These are phyloP conservation scores for Setophaga kirtlandii DNA, from an alignment of 2,113 vertebrate species.

Conservation along the genomic window DNA sequence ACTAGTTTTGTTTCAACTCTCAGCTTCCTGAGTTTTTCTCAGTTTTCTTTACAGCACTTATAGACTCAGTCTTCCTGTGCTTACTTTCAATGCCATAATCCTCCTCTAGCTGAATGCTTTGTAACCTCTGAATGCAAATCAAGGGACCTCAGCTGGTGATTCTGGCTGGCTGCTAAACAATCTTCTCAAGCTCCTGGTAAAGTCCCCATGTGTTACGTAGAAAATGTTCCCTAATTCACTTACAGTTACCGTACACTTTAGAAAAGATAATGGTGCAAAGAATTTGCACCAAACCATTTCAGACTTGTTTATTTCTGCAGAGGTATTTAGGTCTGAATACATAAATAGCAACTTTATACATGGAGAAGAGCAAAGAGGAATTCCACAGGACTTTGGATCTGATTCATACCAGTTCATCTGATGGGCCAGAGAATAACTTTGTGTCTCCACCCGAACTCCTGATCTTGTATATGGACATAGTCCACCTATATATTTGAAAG, in stretches of 20 bases:
- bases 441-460: neutral
- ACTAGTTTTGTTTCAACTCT: neutral
- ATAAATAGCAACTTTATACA: neutral
- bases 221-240: constrained; percentile 4
- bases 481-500: neutral
- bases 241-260: neutral
- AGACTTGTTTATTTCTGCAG: neutral
- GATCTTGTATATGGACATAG: neutral
- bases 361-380: neutral
- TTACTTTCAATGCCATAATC: constrained; percentile 47
- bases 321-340: neutral
- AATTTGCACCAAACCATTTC: neutral
- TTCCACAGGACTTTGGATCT: neutral
- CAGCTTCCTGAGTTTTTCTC: neutral
- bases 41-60: constrained; percentile 21
- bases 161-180: neutral
- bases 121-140: constrained; percentile 50
- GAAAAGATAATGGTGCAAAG: neutral
- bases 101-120: neutral
- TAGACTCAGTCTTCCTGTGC: neutral
- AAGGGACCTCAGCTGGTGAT: neutral
- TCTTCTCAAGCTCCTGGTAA: neutral
- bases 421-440: neutral
- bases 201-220: neutral
- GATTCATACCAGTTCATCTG: neutral